Evolutionary conservation across 2,888 invertebrate genomes (phyloP).

Genomic region (Neoscelio sp.): DNA sequence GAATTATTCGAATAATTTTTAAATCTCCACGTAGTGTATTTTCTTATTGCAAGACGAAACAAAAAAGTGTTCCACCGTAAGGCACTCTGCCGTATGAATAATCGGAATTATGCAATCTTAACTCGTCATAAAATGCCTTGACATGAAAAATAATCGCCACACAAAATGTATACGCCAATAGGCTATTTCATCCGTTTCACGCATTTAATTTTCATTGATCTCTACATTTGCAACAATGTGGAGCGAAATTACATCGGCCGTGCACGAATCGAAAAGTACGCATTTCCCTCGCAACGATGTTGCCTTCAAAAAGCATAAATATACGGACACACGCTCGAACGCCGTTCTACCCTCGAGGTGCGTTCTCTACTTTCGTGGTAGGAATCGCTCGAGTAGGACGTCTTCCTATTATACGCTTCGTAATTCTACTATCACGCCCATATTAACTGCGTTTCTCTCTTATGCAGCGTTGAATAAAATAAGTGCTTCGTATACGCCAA

Average conservation of each 20-base stretch:
- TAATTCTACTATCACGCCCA: constrained; percentile 73
- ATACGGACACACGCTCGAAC: constrained; percentile 55
- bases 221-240: constrained; percentile 51
- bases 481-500: constrained; percentile 41
- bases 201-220: constrained; percentile 46
- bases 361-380: constrained; percentile 70
- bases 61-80: no score
- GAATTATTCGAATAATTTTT: no score
- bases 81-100: no score
- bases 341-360: constrained; percentile 70
- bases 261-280: constrained; percentile 38
- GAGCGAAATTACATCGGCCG: constrained; percentile 44
- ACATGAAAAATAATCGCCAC: not conserved
- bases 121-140: not conserved
- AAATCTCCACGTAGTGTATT: no score
- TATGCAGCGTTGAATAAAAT: constrained; percentile 37
- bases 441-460: constrained; percentile 71
- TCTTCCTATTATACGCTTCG: constrained; percentile 73
- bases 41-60: no score
- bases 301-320: constrained; percentile 56
- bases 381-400: constrained; percentile 74
- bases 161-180: not conserved
- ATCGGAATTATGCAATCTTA: no score
- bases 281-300: constrained; percentile 43
- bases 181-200: constrained; percentile 30